Conservation (phyloP, 2,888 invertebrate species). For the Microctonus brassicae region DNA sequence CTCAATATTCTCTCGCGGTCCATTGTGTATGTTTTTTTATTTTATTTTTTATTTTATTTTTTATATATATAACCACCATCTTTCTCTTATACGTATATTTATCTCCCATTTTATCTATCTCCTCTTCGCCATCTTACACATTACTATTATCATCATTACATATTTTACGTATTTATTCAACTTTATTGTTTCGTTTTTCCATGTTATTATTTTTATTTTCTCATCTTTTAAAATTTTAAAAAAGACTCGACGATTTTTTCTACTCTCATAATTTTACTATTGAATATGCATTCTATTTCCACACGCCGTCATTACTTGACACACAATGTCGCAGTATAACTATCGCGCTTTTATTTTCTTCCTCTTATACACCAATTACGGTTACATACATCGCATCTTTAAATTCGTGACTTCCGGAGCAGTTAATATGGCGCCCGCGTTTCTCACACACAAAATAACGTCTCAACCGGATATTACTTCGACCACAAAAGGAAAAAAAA, state of each 20-base stretch:
- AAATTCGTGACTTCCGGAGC: neutral
- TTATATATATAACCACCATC: neutral
- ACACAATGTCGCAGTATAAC: too few species aligned
- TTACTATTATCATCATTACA: conserved; percentile 28
- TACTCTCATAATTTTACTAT: too few species aligned
- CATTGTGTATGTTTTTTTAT: conserved; percentile 37
- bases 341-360: too few species aligned
- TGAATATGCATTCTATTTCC: too few species aligned
- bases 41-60: too few species aligned
- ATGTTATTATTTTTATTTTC: neutral
- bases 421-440: neutral
- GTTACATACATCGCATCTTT: too few species aligned
- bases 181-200: neutral
- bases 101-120: conserved; percentile 44
- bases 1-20: conserved; percentile 32
- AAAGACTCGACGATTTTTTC: too few species aligned
- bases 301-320: too few species aligned
- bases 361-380: too few species aligned
- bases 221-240: too few species aligned
- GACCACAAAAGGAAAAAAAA: conserved; percentile 7
- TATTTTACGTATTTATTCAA: conserved; percentile 32
- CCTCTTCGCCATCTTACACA: conserved; percentile 23
- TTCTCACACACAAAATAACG: neutral
- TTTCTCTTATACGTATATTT: conserved; percentile 32
- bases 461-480: neutral